Conservation (phyloP, 1,140 invertebrate genomes). For the Aradophagus sp. region DNA sequence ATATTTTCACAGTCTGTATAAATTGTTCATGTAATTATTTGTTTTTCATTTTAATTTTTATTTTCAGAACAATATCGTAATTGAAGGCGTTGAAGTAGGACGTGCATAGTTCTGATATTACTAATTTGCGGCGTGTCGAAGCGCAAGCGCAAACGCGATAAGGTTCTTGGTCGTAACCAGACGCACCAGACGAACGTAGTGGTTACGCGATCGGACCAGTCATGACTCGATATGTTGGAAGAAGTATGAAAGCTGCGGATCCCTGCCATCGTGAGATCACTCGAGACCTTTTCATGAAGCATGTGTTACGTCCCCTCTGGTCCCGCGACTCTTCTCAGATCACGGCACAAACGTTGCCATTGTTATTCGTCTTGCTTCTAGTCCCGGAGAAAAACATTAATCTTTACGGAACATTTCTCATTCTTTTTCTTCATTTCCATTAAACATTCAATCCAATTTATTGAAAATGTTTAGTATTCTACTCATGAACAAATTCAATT, state of each 20-base stretch:
- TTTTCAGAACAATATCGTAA: too few relatives aligned
- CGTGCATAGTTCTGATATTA: conserved; percentile 4
- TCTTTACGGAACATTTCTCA: too few relatives aligned
- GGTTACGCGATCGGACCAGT: conserved; percentile 39
- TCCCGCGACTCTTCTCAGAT: conserved; percentile 39
- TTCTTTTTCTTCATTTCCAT: too few relatives aligned
- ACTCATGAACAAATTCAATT: too few relatives aligned
- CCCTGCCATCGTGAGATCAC: conserved; percentile 43
- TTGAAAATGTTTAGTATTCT: too few relatives aligned
- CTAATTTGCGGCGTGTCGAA: conserved; percentile 12
- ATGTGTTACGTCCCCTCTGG: conserved; percentile 38
- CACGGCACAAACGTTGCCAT: background rate
- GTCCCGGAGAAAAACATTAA: too few relatives aligned
- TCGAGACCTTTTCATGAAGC: conserved; percentile 48
- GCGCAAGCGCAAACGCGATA: conserved; percentile 6
- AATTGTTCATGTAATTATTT: too few relatives aligned
- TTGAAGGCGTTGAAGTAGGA: too few relatives aligned
- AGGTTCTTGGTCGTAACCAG: conserved; percentile 11
- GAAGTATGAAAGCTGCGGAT: conserved; percentile 50
- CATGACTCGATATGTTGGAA: conserved; percentile 31
- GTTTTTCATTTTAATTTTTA: too few relatives aligned
- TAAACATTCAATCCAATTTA: too few relatives aligned
- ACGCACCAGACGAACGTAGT: conserved; percentile 22
- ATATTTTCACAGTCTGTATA: too few relatives aligned
- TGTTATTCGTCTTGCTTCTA: background rate